A percentile compares a stretch with the other conserved stretches of the same genome.
phyloP scores from a whole-genome alignment of 2,113 vertebrate genomes.

The Callaeas wilsoni region DNA sequence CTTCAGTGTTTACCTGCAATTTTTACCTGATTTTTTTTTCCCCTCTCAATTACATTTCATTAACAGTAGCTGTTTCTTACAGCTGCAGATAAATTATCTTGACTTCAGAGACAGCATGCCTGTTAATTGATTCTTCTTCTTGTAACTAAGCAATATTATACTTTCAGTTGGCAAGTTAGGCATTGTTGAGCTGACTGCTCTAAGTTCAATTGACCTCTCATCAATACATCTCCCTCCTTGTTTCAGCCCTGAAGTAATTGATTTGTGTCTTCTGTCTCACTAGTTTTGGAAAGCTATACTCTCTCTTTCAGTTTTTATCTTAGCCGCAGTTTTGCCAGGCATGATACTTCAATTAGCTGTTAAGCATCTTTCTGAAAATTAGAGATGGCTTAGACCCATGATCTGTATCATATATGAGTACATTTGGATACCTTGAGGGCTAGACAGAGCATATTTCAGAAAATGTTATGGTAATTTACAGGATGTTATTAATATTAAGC shows the following conservation, averaged over 20 bases:
- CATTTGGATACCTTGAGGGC: constrained; percentile 61
- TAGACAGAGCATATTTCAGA: constrained; percentile 54
- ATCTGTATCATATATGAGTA: constrained; percentile 50
- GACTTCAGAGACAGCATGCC: neutral
- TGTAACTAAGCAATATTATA: neutral
- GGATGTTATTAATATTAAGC: constrained; percentile 57
- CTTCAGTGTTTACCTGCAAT: neutral
- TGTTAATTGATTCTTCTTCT: neutral
- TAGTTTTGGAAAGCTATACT: neutral
- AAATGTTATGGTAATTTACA: constrained; percentile 63
- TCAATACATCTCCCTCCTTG: neutral
- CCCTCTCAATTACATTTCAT: neutral
- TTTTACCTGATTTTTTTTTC: neutral
- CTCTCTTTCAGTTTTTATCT: neutral
- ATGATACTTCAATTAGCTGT: constrained; percentile 55
- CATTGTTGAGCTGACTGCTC: neutral
- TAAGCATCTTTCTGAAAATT: constrained; percentile 70
- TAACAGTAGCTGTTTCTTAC: neutral
- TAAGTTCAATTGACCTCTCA: neutral
- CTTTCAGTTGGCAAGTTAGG: neutral
- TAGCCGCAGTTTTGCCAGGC: neutral
- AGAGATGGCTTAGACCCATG: constrained; percentile 22
- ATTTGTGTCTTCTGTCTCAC: neutral
- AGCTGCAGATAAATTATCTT: neutral
- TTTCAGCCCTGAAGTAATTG: neutral